Percentiles rank a stretch among this genome's conserved stretches.
Conservation (phyloP, 2,113 vertebrate species). For the Macrotus californicus region DNA sequence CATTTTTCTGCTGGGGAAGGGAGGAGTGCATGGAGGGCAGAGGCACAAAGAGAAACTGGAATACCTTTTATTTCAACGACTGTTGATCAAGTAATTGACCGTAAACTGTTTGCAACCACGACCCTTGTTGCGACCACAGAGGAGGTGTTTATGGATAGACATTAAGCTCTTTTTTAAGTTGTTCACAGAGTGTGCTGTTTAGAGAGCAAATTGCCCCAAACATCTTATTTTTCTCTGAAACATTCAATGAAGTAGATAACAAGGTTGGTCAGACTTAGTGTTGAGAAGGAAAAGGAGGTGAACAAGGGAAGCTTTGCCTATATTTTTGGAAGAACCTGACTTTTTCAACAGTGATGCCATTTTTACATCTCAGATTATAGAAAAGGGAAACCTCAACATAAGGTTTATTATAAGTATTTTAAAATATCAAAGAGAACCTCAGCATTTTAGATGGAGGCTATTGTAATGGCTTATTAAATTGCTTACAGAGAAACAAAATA, state of each 20-base stretch:
- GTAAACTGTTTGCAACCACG: slow-evolving; percentile 76
- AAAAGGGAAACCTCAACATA: background rate
- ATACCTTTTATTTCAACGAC: slow-evolving; percentile 68
- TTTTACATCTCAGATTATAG: background rate
- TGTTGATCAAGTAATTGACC: slow-evolving; percentile 76
- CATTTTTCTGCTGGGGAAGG: slow-evolving; percentile 62
- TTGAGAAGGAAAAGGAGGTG: background rate
- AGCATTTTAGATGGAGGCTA: background rate
- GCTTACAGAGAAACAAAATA: background rate
- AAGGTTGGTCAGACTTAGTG: background rate
- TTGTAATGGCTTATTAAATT: background rate
- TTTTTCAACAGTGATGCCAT: background rate
- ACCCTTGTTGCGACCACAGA: slow-evolving; percentile 74
- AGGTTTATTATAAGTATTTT: background rate
- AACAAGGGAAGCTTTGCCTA: background rate
- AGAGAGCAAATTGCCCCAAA: slow-evolving; percentile 67
- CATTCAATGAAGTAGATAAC: slow-evolving; percentile 35
- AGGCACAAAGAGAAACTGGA: slow-evolving; percentile 45
- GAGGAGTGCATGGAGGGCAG: slow-evolving; percentile 12
- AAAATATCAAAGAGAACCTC: background rate
- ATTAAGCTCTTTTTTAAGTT: slow-evolving; percentile 62
- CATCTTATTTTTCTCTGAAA: slow-evolving; percentile 63
- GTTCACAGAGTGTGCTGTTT: slow-evolving; percentile 69
- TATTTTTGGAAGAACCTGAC: background rate
- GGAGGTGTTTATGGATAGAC: slow-evolving; percentile 77